Evolutionary conservation across 2,113 vertebrate species (phyloP).

Genomic region (Clarias magur): DNA sequence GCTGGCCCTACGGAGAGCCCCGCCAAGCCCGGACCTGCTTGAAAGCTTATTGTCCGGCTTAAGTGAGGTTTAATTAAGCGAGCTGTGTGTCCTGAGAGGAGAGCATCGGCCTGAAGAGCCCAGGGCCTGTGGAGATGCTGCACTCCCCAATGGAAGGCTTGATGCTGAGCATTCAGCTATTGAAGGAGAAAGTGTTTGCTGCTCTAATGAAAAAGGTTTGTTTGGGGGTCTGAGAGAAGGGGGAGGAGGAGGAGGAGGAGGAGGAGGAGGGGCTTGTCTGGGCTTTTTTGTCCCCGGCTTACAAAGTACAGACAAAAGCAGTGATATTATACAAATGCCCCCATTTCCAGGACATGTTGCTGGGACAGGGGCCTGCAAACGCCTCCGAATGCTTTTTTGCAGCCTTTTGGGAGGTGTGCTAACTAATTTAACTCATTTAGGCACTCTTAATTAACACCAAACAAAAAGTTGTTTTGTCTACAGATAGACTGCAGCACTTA

Average conservation of each 20-base stretch:
- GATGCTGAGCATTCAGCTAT: slow-evolving; percentile 52
- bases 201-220: slow-evolving; percentile 78
- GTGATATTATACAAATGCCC: slow-evolving; percentile 70
- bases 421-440: slow-evolving; percentile 25
- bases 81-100: slow-evolving; percentile 74
- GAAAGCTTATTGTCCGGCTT: slow-evolving; percentile 73
- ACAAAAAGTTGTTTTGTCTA: slow-evolving; percentile 15
- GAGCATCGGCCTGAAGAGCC: slow-evolving; percentile 60
- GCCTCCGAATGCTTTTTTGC: slow-evolving; percentile 45
- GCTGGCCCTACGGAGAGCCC: slow-evolving; percentile 58
- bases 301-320: slow-evolving; percentile 70
- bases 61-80: slow-evolving; percentile 83
- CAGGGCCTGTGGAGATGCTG: slow-evolving; percentile 48
- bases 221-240: slow-evolving; percentile 54
- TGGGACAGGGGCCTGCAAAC: slow-evolving; percentile 47
- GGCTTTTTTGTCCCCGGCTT: slow-evolving; percentile 63
- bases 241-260: background rate
- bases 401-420: slow-evolving; percentile 9
- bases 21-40: slow-evolving; percentile 70
- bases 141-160: slow-evolving; percentile 41
- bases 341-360: slow-evolving; percentile 70
- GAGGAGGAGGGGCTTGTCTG: slow-evolving; percentile 59
- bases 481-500: background rate
- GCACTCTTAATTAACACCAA: background rate
- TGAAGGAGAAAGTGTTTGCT: slow-evolving; percentile 72